phyloP scores from a whole-genome alignment of 2,113 vertebrate genomes.

The Periophthalmodon schlosseri region DNA sequence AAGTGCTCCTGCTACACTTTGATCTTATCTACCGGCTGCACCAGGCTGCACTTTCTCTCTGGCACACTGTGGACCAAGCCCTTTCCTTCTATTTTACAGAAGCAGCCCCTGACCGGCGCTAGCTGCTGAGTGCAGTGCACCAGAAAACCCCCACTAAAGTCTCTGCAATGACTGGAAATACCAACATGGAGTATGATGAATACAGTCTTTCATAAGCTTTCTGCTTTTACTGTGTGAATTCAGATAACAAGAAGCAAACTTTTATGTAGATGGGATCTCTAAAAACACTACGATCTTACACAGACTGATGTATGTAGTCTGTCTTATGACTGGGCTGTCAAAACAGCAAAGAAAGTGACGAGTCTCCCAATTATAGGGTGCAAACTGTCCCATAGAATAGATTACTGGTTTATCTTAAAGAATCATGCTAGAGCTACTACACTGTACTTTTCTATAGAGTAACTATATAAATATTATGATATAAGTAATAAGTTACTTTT shows the following conservation, averaged over 20 bases:
- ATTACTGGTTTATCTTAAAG: too few relatives aligned
- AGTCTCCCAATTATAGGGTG: constrained; percentile 27
- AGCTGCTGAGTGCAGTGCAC: constrained; percentile 44
- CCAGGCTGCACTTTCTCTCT: constrained; percentile 58
- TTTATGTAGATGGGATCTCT: constrained; percentile 1
- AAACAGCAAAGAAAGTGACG: constrained; percentile 1
- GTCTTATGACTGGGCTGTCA: constrained; percentile 4
- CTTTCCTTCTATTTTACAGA: constrained; percentile 89
- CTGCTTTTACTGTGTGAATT: constrained; percentile 4
- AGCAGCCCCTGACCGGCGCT: constrained; percentile 55
- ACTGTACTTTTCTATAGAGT: too few relatives aligned
- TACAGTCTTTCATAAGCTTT: constrained; percentile 13
- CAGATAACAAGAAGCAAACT: background rate
- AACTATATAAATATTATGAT: background rate
- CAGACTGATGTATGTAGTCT: background rate
- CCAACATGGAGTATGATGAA: constrained; percentile 33
- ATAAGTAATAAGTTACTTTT: too few relatives aligned
- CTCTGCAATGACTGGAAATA: constrained; percentile 58
- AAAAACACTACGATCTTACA: background rate
- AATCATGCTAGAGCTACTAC: too few relatives aligned
- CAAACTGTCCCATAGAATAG: too few relatives aligned
- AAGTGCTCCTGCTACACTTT: constrained; percentile 17
- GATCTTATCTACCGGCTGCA: constrained; percentile 80
- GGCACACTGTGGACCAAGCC: constrained; percentile 83
- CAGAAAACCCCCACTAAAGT: constrained; percentile 49